Conservation (phyloP, 2,113 vertebrate genomes). For the Rynchops niger region DNA sequence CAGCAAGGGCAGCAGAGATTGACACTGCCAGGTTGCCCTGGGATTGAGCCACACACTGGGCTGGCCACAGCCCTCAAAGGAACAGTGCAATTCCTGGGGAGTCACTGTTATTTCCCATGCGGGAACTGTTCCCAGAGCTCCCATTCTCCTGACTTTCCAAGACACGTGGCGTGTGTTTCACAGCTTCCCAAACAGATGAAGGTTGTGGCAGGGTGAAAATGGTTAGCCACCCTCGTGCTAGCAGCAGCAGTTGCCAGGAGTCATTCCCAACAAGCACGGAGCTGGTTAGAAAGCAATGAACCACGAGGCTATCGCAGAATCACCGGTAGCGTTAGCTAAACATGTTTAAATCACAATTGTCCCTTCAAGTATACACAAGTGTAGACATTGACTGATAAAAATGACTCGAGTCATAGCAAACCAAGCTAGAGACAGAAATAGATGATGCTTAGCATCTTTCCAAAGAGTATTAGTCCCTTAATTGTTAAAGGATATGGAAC, state of each 20-base stretch:
- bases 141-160: slow-evolving; percentile 26
- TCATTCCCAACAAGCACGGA: background rate
- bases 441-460: background rate
- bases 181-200: slow-evolving; percentile 7
- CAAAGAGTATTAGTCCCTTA: background rate
- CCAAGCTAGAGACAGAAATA: background rate
- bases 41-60: background rate
- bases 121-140: background rate
- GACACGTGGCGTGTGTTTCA: background rate
- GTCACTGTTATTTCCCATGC: background rate
- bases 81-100: slow-evolving; percentile 32
- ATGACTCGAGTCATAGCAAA: background rate
- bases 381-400: background rate
- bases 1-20: slow-evolving; percentile 16
- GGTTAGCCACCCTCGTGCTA: background rate
- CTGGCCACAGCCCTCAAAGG: background rate
- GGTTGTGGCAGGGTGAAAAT: background rate
- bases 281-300: background rate
- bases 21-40: slow-evolving; percentile 46
- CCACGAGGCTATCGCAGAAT: background rate
- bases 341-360: background rate
- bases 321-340: background rate
- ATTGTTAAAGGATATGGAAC: background rate
- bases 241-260: background rate
- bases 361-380: background rate